Evolutionary conservation across 2,888 invertebrate genomes (phyloP).

Genomic region (Drosophila parthenogenetica): DNA sequence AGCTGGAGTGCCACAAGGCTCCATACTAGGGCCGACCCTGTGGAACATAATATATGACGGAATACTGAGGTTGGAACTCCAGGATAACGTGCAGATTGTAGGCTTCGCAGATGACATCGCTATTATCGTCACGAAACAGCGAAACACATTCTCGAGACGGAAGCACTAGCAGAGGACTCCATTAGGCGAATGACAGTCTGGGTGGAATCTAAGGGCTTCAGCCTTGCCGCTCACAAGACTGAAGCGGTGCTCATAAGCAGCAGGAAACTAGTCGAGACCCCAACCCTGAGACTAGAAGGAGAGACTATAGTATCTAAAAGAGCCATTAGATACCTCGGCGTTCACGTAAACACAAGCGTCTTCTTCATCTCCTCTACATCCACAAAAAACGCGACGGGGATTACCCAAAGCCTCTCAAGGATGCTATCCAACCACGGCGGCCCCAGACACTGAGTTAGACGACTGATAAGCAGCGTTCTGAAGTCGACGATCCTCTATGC

Average conservation of each 20-base stretch:
- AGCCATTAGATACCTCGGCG: background rate
- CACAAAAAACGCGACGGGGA: background rate
- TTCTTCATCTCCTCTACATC: background rate
- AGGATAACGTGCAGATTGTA: background rate
- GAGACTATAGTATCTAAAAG: background rate
- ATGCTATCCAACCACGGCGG: background rate
- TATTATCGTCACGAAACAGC: background rate
- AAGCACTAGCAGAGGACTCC: background rate
- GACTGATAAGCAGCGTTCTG: too few relatives aligned
- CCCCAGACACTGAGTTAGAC: background rate
- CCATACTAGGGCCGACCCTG: constrained; percentile 1
- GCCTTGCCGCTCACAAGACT: background rate
- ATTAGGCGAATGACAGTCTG: too few relatives aligned
- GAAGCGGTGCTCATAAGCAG: background rate
- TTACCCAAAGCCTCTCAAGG: background rate
- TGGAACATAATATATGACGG: constrained; percentile 9
- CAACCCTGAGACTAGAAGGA: background rate
- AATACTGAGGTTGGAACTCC: constrained; percentile 1
- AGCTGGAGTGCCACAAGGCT: background rate
- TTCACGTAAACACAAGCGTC: background rate
- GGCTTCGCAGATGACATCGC: constrained; percentile 5
- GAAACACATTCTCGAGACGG: background rate
- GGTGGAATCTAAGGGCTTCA: background rate
- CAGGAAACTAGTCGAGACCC: too few relatives aligned
- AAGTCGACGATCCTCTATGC: too few relatives aligned